These are phyloP conservation scores for Phyllostomus discolor DNA, from an alignment of 2,113 vertebrate species.

Conservation along the genomic window DNA sequence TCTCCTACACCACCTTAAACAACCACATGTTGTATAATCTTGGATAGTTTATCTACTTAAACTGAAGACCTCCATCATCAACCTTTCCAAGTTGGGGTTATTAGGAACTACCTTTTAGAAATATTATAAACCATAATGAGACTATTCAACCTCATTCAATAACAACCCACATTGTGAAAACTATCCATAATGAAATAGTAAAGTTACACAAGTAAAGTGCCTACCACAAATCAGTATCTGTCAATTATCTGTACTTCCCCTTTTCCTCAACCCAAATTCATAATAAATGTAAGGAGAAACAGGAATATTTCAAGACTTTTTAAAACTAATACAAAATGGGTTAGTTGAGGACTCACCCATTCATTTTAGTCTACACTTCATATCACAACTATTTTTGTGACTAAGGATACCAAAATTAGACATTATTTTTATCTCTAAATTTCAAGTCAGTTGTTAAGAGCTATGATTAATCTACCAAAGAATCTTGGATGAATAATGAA, in stretches of 20 bases:
- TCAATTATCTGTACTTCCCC: neutral
- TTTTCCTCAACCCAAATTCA: neutral
- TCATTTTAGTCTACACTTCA: neutral
- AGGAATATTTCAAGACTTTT: neutral
- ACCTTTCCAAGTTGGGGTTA: neutral
- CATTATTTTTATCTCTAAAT: conserved; percentile 42
- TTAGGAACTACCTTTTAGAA: neutral
- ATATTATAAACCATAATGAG: neutral
- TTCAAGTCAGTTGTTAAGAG: conserved; percentile 45
- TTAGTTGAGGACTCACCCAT: neutral
- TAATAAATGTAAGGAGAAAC: neutral
- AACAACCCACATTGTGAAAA: neutral
- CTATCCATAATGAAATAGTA: neutral
- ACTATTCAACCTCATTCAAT: neutral
- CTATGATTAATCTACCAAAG: conserved; percentile 44
- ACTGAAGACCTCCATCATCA: neutral
- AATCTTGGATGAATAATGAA: conserved; percentile 18
- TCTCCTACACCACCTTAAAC: neutral
- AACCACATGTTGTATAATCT: neutral
- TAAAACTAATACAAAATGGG: neutral
- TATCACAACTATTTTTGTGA: conserved; percentile 20
- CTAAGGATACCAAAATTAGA: conserved; percentile 33
- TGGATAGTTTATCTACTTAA: neutral
- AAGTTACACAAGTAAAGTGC: neutral
- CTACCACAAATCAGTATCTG: neutral